Percentiles rank a stretch among this genome's conserved stretches.
Evolutionary conservation across 2,797 vertebrate genomes (phyloP).

Genomic region (Sebastes flavidus): DNA sequence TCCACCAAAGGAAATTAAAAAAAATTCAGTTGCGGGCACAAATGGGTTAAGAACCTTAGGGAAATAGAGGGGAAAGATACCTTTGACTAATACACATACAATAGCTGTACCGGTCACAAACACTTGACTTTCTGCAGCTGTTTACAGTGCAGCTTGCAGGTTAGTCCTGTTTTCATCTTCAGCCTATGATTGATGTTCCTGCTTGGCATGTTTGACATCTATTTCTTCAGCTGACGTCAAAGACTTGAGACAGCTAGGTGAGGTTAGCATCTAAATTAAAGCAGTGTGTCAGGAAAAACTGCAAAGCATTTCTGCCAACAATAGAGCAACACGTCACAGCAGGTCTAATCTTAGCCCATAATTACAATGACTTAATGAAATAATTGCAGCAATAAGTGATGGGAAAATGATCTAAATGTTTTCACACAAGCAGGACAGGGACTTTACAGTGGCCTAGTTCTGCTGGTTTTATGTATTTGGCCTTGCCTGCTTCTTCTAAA

Average conservation of each 20-base stretch:
- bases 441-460: not conserved
- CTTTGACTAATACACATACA: not conserved
- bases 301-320: conserved; percentile 1
- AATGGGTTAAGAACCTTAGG: too few relatives aligned
- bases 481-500: conserved; percentile 10
- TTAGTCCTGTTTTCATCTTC: conserved; percentile 18
- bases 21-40: too few relatives aligned
- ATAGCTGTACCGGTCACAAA: not conserved
- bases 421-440: not conserved
- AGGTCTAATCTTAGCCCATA: not conserved
- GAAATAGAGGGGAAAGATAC: not conserved
- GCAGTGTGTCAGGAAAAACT: not conserved
- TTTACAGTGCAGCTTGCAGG: not conserved
- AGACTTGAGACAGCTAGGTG: conserved; percentile 8
- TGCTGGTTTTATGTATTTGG: not conserved
- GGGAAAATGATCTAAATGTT: not conserved
- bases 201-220: conserved; percentile 33
- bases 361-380: not conserved
- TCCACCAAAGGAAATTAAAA: too few relatives aligned
- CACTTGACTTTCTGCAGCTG: not conserved
- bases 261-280: conserved; percentile 20
- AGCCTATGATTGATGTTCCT: not conserved
- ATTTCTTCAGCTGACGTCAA: conserved; percentile 8
- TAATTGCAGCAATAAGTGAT: not conserved
- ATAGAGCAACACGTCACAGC: not conserved